Evolutionary conservation across 2,113 vertebrate genomes (phyloP).

Genomic region (Trogon melanurus): DNA sequence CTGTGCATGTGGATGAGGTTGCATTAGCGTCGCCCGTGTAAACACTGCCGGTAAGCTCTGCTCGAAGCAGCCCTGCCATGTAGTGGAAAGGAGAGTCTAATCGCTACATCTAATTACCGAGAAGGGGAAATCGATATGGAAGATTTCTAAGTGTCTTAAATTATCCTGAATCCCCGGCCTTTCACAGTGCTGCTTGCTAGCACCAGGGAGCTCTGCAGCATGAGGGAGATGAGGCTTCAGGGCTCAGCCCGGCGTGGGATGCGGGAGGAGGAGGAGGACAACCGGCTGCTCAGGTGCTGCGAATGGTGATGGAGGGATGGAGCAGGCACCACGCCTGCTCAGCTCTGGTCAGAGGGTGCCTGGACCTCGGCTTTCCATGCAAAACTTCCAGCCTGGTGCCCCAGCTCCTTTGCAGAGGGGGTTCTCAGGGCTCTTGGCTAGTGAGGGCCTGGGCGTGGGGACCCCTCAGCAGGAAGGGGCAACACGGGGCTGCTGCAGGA

Average conservation of each 20-base stretch:
- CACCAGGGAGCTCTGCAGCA: not conserved
- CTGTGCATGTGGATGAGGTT: slow-evolving; percentile 25
- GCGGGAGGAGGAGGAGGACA: not conserved
- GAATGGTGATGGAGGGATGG: not conserved
- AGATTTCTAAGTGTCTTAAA: not conserved
- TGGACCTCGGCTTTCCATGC: not conserved
- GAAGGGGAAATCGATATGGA: not conserved
- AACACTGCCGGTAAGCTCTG: not conserved
- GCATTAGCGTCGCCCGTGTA: not conserved
- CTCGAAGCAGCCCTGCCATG: not conserved
- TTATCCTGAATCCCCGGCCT: not conserved
- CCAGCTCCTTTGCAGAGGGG: rapidly evolving
- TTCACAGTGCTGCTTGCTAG: not conserved
- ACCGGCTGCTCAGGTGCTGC: rapidly evolving
- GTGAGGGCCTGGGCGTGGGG: not conserved
- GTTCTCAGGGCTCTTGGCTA: not conserved
- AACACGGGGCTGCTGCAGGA: rapidly evolving
- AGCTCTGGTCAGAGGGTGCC: too few relatives aligned
- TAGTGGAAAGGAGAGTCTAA: not conserved
- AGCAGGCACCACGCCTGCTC: rapidly evolving
- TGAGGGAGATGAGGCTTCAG: not conserved
- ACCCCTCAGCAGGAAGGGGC: rapidly evolving
- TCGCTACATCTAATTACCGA: not conserved
- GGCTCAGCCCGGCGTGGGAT: not conserved
- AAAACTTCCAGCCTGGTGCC: too few relatives aligned